Conservation (phyloP, 2,888 invertebrate genomes). For the Agriopis leucophaearia region DNA sequence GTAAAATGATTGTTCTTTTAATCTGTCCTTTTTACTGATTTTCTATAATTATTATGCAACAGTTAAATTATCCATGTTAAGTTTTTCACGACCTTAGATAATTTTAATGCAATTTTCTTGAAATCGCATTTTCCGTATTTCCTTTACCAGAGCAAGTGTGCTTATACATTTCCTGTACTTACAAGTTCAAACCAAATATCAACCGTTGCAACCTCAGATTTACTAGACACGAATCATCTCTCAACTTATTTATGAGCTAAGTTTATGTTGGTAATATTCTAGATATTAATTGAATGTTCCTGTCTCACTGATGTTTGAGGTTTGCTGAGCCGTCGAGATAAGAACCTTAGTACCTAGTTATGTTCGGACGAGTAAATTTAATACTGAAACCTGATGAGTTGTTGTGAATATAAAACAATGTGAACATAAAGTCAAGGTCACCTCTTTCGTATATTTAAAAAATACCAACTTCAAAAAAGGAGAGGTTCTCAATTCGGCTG, state of each 20-base stretch:
- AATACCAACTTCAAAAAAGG: too few relatives aligned
- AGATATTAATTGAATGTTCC: constrained; percentile 44
- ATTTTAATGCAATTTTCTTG: too few relatives aligned
- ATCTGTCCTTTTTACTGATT: too few relatives aligned
- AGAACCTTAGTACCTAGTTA: constrained; percentile 2
- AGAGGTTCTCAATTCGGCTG: too few relatives aligned
- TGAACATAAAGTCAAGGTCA: too few relatives aligned
- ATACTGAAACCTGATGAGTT: neutral
- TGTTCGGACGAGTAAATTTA: constrained; percentile 5
- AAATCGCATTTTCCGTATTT: too few relatives aligned
- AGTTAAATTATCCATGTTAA: too few relatives aligned
- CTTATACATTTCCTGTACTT: neutral
- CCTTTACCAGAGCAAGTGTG: neutral
- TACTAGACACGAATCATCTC: constrained; percentile 34
- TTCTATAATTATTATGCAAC: too few relatives aligned
- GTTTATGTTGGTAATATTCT: constrained; percentile 39
- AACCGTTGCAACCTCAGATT: constrained; percentile 13
- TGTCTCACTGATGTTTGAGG: constrained; percentile 29
- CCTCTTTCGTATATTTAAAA: too few relatives aligned
- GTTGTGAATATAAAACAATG: too few relatives aligned
- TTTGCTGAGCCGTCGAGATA: constrained; percentile 19
- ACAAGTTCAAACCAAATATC: constrained; percentile 9
- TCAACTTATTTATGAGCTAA: constrained; percentile 45
- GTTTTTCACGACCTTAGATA: too few relatives aligned
- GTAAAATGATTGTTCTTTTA: too few relatives aligned